These are phyloP conservation scores for Drosophila orosa DNA, from an alignment of 1,140 invertebrate genomes.

Conservation along the genomic window DNA sequence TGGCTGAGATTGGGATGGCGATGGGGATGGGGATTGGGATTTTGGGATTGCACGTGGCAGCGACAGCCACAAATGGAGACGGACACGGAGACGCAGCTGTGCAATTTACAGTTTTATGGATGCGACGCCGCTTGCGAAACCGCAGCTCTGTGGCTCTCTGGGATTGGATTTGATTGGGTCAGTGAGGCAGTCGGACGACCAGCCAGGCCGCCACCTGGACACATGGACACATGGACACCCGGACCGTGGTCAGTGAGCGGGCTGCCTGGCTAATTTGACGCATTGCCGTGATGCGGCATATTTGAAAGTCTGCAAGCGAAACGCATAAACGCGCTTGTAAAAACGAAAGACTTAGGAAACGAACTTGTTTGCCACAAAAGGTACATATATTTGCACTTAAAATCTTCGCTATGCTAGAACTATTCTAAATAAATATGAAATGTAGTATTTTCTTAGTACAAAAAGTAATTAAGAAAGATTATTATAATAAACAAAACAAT, in stretches of 20 bases:
- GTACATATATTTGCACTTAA: neutral
- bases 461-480: too few relatives aligned
- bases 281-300: conserved; percentile 52
- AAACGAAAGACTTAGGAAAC: conserved; percentile 69
- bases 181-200: conserved; percentile 41
- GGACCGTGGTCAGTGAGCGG: conserved; percentile 20
- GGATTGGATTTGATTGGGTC: conserved; percentile 58
- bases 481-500: neutral
- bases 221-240: conserved; percentile 31
- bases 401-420: neutral
- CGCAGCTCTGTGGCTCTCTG: conserved; percentile 11
- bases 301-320: conserved; percentile 27
- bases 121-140: conserved; percentile 66
- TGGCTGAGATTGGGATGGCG: conserved; percentile 40
- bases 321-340: conserved; percentile 3
- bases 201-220: conserved; percentile 22
- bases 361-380: conserved; percentile 59
- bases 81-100: conserved; percentile 70
- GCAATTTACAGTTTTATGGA: conserved; percentile 78
- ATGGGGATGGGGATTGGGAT: conserved; percentile 4
- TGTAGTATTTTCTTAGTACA: neutral
- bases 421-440: neutral
- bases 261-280: conserved; percentile 55
- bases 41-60: conserved; percentile 71
- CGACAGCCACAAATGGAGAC: conserved; percentile 44